These are phyloP conservation scores for Aurelia aurita DNA, from an alignment of 30 jellyfish, hydroid and myxozoan genomes.

Conservation along the genomic window DNA sequence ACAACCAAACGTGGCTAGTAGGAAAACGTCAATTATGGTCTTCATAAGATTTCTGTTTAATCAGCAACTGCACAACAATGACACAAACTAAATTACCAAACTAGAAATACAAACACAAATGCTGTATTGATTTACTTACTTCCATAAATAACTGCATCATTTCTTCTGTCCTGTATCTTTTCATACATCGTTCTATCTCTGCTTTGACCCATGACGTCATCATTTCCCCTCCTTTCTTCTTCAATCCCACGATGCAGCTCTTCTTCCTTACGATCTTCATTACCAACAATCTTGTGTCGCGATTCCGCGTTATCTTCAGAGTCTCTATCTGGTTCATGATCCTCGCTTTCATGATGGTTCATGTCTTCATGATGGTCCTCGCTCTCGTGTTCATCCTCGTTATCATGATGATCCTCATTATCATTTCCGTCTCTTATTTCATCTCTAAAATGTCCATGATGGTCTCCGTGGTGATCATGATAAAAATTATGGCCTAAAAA, in stretches of 20 bases:
- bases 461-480: slow-evolving; percentile 63
- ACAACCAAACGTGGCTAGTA: too few relatives aligned
- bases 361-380: background rate
- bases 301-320: slow-evolving; percentile 26
- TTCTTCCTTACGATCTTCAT: background rate
- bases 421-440: slow-evolving; percentile 52
- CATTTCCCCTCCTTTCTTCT: slow-evolving; percentile 1
- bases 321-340: background rate
- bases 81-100: too few relatives aligned
- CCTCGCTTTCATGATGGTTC: background rate
- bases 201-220: background rate
- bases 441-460: slow-evolving; percentile 73
- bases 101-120: too few relatives aligned
- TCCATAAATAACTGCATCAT: slow-evolving; percentile 52
- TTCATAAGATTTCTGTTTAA: too few relatives aligned
- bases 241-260: too few relatives aligned
- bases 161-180: background rate
- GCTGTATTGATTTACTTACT: slow-evolving; percentile 12
- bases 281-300: slow-evolving; percentile 31
- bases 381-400: background rate
- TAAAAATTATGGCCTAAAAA: slow-evolving; percentile 58
- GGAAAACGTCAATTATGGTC: too few relatives aligned
- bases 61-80: too few relatives aligned
- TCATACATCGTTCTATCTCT: slow-evolving; percentile 8
- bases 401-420: slow-evolving; percentile 1